Evolutionary conservation across 2,797 vertebrate genomes (phyloP).

Genomic region (Rhabdomys pumilio): DNA sequence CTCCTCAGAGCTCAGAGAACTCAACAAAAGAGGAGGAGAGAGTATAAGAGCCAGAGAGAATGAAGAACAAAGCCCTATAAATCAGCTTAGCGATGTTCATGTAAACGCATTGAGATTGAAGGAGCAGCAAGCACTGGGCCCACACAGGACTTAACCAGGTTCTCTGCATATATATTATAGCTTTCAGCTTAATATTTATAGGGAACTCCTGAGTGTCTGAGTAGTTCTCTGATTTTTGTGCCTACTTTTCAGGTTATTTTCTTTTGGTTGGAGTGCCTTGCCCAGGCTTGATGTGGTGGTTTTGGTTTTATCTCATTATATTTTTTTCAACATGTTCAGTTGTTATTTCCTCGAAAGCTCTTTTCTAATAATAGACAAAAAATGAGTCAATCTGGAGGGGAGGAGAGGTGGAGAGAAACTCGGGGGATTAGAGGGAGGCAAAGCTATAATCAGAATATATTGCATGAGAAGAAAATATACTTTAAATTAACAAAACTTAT

Average conservation of each 20-base stretch:
- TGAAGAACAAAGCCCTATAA: background rate
- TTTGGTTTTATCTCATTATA: background rate
- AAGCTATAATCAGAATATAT: background rate
- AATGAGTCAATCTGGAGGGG: background rate
- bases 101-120: background rate
- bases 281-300: background rate
- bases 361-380: background rate
- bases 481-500: background rate
- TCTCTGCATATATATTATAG: background rate
- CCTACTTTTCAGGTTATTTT: background rate
- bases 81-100: background rate
- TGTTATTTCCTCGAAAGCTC: background rate
- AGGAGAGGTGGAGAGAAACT: background rate
- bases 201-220: background rate
- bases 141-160: background rate
- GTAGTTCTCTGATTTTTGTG: background rate
- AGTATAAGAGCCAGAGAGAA: background rate
- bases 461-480: background rate
- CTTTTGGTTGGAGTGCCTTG: background rate
- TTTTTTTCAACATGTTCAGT: background rate
- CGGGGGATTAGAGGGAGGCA: no score
- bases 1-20: no score
- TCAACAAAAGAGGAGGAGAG: no score
- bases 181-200: background rate
- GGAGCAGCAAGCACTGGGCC: no score